These are phyloP conservation scores for Sus cebifrons DNA, from an alignment of 2,797 vertebrate genomes.

Conservation along the genomic window DNA sequence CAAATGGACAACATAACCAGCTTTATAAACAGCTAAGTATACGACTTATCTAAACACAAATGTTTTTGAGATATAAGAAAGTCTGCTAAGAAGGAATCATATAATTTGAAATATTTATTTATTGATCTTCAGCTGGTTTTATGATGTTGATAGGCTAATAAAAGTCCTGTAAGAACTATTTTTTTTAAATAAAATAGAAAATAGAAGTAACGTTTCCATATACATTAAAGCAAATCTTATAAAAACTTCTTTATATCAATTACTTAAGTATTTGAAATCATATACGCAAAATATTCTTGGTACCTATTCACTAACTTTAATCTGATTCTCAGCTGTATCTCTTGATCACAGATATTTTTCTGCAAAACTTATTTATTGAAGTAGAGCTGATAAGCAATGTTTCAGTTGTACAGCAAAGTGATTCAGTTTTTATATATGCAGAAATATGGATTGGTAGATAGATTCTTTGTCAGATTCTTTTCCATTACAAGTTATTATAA, in stretches of 20 bases:
- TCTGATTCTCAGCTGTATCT: background rate
- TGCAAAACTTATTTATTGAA: background rate
- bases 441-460: background rate
- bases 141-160: background rate
- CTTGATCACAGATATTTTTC: background rate
- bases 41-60: background rate
- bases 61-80: background rate
- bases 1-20: background rate
- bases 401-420: background rate
- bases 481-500: background rate
- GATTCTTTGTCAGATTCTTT: background rate
- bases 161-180: background rate
- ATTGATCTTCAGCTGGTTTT: background rate
- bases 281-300: background rate
- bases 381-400: background rate
- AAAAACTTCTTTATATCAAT: background rate
- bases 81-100: background rate
- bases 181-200: background rate
- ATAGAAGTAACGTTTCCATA: background rate
- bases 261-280: conserved; percentile 24
- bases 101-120: conserved; percentile 25
- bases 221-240: background rate
- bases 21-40: background rate
- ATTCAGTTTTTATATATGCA: background rate
- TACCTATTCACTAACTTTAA: background rate